These are phyloP conservation scores for Nasonia longicornis DNA, from an alignment of 1,140 invertebrate species.

Conservation along the genomic window DNA sequence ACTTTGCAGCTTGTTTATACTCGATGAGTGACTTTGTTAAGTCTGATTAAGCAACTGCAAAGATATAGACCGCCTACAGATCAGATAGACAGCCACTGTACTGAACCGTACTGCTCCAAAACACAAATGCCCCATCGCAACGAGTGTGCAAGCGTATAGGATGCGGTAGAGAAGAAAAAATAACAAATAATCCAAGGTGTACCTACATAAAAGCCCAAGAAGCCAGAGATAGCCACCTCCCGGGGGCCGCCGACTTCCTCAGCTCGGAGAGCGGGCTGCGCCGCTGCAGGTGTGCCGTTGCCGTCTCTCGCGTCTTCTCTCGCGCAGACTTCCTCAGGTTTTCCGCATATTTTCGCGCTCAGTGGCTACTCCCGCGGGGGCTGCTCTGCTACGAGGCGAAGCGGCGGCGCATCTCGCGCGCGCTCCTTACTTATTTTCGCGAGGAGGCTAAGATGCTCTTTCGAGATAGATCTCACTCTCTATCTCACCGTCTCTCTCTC, in stretches of 20 bases:
- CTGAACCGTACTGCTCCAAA: background rate
- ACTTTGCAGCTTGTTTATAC: conserved; percentile 23
- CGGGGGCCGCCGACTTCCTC: background rate
- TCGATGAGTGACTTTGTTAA: conserved; percentile 16
- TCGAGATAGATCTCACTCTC: background rate
- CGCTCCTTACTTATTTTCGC: background rate
- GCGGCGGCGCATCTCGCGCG: background rate
- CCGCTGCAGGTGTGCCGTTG: background rate
- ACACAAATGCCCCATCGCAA: background rate
- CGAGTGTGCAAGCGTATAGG: background rate
- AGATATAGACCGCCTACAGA: background rate
- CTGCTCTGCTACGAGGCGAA: background rate
- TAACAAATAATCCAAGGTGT: background rate
- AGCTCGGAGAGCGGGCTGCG: background rate
- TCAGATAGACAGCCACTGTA: background rate
- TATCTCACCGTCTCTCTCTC: background rate
- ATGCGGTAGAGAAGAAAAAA: background rate
- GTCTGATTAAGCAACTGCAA: conserved; percentile 7
- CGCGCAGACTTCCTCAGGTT: conserved; percentile 44
- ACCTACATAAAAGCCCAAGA: conserved; percentile 28
- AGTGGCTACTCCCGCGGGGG: background rate
- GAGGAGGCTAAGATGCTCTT: background rate
- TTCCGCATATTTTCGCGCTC: conserved; percentile 27
- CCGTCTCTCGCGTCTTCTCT: conserved; percentile 8
- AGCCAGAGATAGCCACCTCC: background rate